Base-by-base conservation (phyloP, 1,140 invertebrate species). In the Trypoxylus dichotomus region DNA sequence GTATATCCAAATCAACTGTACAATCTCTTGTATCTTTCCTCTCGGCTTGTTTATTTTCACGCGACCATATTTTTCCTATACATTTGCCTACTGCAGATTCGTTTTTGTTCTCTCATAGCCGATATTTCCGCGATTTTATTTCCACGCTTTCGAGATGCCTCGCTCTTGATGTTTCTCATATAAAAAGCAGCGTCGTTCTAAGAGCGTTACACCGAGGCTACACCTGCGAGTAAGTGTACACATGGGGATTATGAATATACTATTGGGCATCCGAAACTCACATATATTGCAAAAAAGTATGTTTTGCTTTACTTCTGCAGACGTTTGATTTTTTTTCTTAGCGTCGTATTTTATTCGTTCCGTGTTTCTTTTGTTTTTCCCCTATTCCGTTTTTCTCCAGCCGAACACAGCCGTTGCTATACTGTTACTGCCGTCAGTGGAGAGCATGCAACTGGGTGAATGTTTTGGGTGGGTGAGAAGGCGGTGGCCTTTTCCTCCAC, bases 181-280 rank as follows among this genome's bases (percentile, higher is more conserved):
- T 74, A 74, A 74, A 74, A 37, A 41, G 32, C 19, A 43, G 3
- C 68, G 25, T 37, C 29, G 13, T 74, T 42, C n/a, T 32, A 3
- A 74, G 29, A 3, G 41, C 32, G 21, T 19, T 19, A 13, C 41
- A 7, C 13, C 29, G 19, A 37, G 27, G 74, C 41, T 75, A 75
- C 74, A 75, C 74, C 74, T 75, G 74, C 74, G 74, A 24, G 27
- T 75, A 75, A 75, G 74, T 25, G 74, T 43, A 29, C 74, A 75
- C 74, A 54, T 75, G 74, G 74, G 74, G 74, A 75, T 75, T 75
- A 75, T 75, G 74, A 75, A 75, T 75, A 75, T 27, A 27, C 41
- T 54, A 75, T 75, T 43, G 74, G 43, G 74, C 72, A 21, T 27
- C 25, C 72, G 19, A 24, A 68, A 68, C 21, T 68, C 60, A 29